Evolutionary conservation across 2,113 vertebrate genomes (phyloP), one percentile per base, ranked within the genome.

Genomic region (Microcebus ravelobensis): DNA sequence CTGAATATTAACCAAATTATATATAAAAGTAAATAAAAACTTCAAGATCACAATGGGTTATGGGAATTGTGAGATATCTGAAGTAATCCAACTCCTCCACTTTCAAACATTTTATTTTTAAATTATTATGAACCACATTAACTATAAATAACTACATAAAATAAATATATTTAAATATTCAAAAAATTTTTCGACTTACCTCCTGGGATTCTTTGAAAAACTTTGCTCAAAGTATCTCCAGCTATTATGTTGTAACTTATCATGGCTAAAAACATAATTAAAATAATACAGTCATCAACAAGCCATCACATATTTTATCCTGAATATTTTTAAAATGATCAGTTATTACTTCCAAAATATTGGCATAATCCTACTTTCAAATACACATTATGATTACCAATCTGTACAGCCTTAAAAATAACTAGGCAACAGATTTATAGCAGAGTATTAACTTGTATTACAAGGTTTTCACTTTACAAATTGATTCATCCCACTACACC

Each of bases 221-320:
- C 99, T 99, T 99, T 99, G 96, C 99, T 99, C 97, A 99, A 93
- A 68, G 99, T 99, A 95, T 99, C 99, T 96, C 99, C 99, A 91
- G 99, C 99, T 98, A 99, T 99, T 97, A 99, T 99, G 98, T 99
- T 99, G 98, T 99, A 99, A 98, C 99, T 99, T 96, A 99, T 99
- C 99, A 99, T 99, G 83, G 99, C 99, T 99, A 97, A 96, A 96
- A 98, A 97, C 57, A 95, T 97, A 98, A 93, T 94, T 63, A 83
- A 55, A 97, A 81, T 31, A 59, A 52, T 4, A 65, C 0, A 52
- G 25, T 94, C 59, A 91, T 88, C 90, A 98, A 68, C 82, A 89
- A 96, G 5, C 65, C 39, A 57, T 93, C 14, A 79, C 27, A 93
- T 76, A 65, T 25, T 81, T 95, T 13, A 86, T 79, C 42, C 71